Base-by-base conservation (phyloP, 2,797 vertebrate genomes). In the Sebastes itinus region DNA sequence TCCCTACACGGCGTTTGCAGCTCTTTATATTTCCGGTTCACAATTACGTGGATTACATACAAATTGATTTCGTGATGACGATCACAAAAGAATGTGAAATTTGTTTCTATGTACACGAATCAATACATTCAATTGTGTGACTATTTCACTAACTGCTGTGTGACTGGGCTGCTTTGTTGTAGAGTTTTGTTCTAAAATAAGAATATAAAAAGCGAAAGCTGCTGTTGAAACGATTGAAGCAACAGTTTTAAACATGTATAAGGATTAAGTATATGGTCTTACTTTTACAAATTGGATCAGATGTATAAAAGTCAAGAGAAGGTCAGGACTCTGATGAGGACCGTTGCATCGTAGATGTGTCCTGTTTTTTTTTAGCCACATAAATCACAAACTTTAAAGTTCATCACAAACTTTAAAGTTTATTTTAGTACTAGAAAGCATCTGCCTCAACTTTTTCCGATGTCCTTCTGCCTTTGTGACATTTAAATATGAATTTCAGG, bases 321-420 rank as follows among this genome's bases (percentile, higher is more conserved):
- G 20, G 73, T 46, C 81, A 38, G 49, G 30, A 38, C 49, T 35
- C 42, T 7, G 4, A 73, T 60, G 62, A 78, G 54, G 20, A 72
- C 8, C 5, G 4, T 25, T n/a, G 63, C 52, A 7, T 59, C 7
- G 1, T 2, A 3, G 14, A 49, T 16, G 28, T 2, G 5, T 20
- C 64, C 38, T 54, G 5, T 2, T 1, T 14, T 38, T 38, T 38
- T 13, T 32, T 61, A 35, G 35, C 49, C 6, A 2, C 28, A 38
- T 55, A 30, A 69, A 73, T 73, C 49, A 32, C 16, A 54, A 46
- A 4, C 55, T 75, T 59, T 13, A 13, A 12, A 23, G 38, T 42
- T 42, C 6, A 42, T 42, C 12, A 42, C 38, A 61, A 33, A 30
- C 60, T 35, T 5, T 22, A 46, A 46, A 46, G 42, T 46, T 46